phyloP scores from a whole-genome alignment of 2,113 vertebrate genomes.

The Tenrec ecaudatus region DNA sequence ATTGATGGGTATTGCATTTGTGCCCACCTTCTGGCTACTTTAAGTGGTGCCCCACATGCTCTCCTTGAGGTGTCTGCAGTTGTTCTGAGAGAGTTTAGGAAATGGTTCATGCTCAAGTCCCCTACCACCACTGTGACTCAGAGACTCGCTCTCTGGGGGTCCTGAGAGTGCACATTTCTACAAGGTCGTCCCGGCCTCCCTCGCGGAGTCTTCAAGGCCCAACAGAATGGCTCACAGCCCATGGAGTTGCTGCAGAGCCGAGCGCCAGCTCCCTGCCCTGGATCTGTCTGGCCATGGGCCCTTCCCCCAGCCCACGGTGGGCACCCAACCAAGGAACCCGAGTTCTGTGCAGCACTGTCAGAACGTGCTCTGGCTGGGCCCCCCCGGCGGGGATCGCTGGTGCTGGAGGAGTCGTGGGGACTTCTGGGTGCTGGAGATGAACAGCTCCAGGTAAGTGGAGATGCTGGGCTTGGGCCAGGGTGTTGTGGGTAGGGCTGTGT shows the following conservation, averaged over 20 bases:
- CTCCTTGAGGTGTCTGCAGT: background rate
- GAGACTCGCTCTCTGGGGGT: no score
- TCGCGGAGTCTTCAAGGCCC: background rate
- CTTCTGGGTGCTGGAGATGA: rapidly evolving
- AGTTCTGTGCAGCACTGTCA: background rate
- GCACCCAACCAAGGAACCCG: background rate
- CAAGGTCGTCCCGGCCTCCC: no score
- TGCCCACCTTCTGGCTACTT: background rate
- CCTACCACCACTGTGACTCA: no score
- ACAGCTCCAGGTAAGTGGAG: background rate
- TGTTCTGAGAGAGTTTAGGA: background rate
- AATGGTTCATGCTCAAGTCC: background rate
- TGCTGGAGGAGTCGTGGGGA: background rate
- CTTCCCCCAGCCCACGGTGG: background rate
- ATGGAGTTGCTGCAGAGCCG: background rate
- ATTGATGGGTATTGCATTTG: background rate
- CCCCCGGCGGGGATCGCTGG: rapidly evolving
- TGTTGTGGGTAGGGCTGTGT: background rate
- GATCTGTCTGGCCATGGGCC: rapidly evolving
- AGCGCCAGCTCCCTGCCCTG: rapidly evolving
- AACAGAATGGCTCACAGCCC: background rate
- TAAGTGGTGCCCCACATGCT: background rate
- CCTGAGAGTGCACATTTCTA: no score
- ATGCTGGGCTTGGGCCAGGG: background rate
- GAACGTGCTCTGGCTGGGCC: background rate